Conservation (phyloP, 1,140 invertebrate species). For the Leptinotarsa defecta region DNA sequence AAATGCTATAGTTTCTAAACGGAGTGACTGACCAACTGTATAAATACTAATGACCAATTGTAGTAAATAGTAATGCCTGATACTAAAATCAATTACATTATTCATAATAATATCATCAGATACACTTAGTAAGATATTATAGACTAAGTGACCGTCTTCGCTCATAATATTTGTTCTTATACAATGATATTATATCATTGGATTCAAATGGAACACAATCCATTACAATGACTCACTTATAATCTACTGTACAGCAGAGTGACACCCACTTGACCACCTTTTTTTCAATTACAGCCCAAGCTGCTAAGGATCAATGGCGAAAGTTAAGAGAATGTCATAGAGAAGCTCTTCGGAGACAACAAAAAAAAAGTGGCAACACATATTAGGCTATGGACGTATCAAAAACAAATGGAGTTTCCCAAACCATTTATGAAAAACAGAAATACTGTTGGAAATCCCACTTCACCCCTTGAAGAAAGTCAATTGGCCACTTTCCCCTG, state of each 20-base stretch:
- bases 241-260: not conserved
- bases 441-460: conserved; percentile 3
- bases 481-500: not conserved
- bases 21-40: not conserved
- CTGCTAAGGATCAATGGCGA: conserved; percentile 9
- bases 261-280: not conserved
- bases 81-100: not conserved
- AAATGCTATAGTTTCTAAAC: not conserved
- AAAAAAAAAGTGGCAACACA: conserved; percentile 14
- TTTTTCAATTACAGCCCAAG: not conserved
- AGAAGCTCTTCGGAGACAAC: conserved; percentile 18
- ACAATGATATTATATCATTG: too few species aligned
- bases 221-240: too few species aligned
- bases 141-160: too few species aligned
- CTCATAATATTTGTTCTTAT: too few species aligned
- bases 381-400: conserved; percentile 16
- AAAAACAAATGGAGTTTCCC: conserved; percentile 11
- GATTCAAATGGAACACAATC: too few species aligned
- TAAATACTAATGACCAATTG: not conserved
- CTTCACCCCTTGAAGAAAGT: conserved; percentile 6
- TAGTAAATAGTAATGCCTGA: not conserved
- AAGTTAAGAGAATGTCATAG: not conserved
- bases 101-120: not conserved
- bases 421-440: conserved; percentile 16
- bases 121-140: too few species aligned